Percentiles rank a stretch among this genome's conserved stretches.
Conservation (phyloP, 2,888 invertebrate genomes). For the Liopterus haemorrhoidalis region DNA sequence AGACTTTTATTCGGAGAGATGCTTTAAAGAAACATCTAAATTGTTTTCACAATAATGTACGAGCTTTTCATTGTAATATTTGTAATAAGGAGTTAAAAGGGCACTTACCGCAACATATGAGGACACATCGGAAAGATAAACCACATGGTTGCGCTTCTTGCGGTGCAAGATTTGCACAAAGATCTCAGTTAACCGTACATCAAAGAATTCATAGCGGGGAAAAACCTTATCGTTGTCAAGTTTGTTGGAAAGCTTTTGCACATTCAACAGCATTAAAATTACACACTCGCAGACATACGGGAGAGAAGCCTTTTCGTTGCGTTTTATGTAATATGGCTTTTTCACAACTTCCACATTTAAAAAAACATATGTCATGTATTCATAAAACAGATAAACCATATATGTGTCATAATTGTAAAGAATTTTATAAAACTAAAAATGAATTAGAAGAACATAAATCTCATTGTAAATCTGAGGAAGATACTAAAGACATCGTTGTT, state of each 20-base stretch:
- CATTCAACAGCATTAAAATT: constrained; percentile 81
- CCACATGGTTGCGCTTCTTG: constrained; percentile 75
- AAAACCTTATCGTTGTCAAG: constrained; percentile 74
- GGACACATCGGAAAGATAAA: constrained; percentile 69
- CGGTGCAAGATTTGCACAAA: constrained; percentile 73
- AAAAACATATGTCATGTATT: constrained; percentile 81
- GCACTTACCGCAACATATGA: constrained; percentile 75
- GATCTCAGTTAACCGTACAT: constrained; percentile 78
- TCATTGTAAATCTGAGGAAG: constrained; percentile 44
- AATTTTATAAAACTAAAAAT: constrained; percentile 70
- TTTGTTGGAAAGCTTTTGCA: constrained; percentile 72
- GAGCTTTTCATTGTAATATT: constrained; percentile 71
- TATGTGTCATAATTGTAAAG: constrained; percentile 65
- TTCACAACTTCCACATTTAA: constrained; percentile 78
- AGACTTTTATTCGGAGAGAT: constrained; percentile 67
- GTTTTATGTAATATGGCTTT: constrained; percentile 67
- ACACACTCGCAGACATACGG: constrained; percentile 76
- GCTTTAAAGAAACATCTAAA: constrained; percentile 70
- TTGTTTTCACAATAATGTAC: constrained; percentile 67
- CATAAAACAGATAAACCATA: constrained; percentile 75
- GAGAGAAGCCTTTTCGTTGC: constrained; percentile 76
- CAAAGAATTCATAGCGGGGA: constrained; percentile 79
- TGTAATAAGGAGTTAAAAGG: constrained; percentile 77
- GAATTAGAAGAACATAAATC: constrained; percentile 63
- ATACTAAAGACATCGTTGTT: constrained; percentile 27